Conservation (phyloP, 2,888 invertebrate genomes). For the Tinea pellionella region DNA sequence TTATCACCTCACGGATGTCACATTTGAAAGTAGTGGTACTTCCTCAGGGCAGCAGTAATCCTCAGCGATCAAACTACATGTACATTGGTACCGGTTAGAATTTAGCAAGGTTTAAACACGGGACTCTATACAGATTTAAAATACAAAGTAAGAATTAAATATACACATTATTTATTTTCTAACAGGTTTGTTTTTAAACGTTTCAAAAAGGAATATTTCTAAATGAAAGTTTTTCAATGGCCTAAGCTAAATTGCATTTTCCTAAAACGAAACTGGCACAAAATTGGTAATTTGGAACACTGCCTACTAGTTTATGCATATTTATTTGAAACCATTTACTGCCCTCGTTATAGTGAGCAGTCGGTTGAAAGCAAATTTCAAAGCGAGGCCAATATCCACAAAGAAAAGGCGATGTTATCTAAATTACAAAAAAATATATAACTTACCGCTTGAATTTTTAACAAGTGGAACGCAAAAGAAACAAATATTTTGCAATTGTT, state of each 20-base stretch:
- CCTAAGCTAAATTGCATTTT: not conserved
- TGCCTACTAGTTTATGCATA: conserved; percentile 8
- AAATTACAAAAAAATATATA: not conserved
- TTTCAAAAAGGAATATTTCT: too few species aligned
- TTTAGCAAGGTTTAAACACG: too few species aligned
- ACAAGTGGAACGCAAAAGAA: not conserved
- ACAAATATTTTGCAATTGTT: not conserved
- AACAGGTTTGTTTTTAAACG: too few species aligned
- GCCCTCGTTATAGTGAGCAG: not conserved
- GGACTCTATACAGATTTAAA: too few species aligned
- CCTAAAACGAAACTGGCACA: not conserved
- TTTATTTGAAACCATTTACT: not conserved
- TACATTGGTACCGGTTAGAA: too few species aligned
- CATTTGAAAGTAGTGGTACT: too few species aligned
- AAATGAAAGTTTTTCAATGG: not conserved
- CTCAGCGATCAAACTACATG: too few species aligned
- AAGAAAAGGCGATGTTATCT: not conserved
- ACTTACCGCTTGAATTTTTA: not conserved
- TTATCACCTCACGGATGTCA: too few species aligned
- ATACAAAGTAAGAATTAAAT: too few species aligned
- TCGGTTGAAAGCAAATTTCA: not conserved
- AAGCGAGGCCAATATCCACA: not conserved
- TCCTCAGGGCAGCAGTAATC: too few species aligned
- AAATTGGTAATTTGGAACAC: conserved; percentile 6
- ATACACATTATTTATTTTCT: too few species aligned